A percentile compares a stretch with the other conserved stretches of the same genome.
Evolutionary conservation across 2,113 vertebrate species (phyloP).

Genomic region (Colinus virginianus): DNA sequence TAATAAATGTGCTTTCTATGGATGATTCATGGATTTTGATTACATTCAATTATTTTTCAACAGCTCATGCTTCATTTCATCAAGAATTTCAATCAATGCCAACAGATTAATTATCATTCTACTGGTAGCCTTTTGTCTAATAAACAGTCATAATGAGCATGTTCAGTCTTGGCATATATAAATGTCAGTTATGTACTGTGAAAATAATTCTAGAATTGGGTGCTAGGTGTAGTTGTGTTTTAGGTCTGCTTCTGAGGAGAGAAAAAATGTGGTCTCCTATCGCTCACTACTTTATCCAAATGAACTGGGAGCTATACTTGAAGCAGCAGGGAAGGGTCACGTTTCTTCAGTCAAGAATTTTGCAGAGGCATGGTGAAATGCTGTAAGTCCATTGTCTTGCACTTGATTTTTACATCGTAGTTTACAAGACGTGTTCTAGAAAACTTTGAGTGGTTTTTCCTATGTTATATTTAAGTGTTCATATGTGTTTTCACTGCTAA

Average conservation of each 20-base stretch:
- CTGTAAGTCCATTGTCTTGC: background rate
- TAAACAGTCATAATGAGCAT: constrained; percentile 69
- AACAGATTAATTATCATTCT: constrained; percentile 77
- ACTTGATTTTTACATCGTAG: background rate
- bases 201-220: constrained; percentile 23
- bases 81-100: constrained; percentile 76
- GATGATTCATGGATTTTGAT: constrained; percentile 80
- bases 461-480: background rate
- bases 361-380: background rate
- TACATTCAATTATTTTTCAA: constrained; percentile 80
- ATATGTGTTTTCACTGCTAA: background rate
- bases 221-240: background rate
- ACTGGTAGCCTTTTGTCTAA: constrained; percentile 76
- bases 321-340: background rate
- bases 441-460: background rate
- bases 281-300: background rate
- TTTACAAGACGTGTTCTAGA: background rate
- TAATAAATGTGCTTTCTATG: constrained; percentile 76
- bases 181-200: constrained; percentile 56
- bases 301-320: background rate
- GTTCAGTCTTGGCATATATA: constrained; percentile 59
- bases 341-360: background rate
- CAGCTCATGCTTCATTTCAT: constrained; percentile 79
- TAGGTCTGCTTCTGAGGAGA: background rate
- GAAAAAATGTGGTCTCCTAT: background rate